Conservation (phyloP, 2,888 invertebrate species). For the Sinhomidia bicolor region DNA sequence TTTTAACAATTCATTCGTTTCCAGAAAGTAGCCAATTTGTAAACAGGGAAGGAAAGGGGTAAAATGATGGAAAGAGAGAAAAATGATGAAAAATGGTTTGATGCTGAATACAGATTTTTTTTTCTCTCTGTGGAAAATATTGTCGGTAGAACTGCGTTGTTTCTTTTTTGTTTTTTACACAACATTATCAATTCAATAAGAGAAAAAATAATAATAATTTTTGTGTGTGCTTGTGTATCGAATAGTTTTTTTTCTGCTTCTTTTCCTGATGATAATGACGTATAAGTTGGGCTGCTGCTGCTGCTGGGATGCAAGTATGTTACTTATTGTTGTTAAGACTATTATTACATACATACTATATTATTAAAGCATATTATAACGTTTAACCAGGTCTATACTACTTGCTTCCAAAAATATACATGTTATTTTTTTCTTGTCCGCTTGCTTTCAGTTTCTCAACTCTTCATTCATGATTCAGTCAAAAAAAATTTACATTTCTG, state of each 20-base stretch:
- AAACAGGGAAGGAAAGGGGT: conserved; percentile 43
- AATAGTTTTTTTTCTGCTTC: conserved; percentile 30
- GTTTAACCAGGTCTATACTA: too few species aligned
- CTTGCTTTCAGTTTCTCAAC: background rate
- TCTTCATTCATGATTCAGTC: conserved; percentile 34
- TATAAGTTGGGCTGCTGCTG: background rate
- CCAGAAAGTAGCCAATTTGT: conserved; percentile 70
- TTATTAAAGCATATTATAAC: background rate
- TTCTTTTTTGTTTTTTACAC: background rate
- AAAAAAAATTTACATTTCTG: conserved; percentile 59
- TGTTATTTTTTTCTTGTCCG: background rate
- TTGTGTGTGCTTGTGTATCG: background rate
- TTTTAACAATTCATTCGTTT: conserved; percentile 54
- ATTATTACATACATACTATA: background rate
- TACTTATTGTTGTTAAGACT: background rate
- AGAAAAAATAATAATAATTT: background rate
- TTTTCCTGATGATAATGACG: conserved; percentile 35
- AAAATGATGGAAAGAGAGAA: background rate
- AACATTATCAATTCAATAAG: conserved; percentile 20
- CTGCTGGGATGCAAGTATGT: background rate
- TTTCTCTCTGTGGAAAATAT: background rate
- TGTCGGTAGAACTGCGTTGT: background rate
- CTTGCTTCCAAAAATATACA: background rate
- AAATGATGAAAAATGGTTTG: conserved; percentile 26
- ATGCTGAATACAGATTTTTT: conserved; percentile 44